phyloP scores from a whole-genome alignment of 1,140 invertebrate genomes.

The Coboldia fuscipes region DNA sequence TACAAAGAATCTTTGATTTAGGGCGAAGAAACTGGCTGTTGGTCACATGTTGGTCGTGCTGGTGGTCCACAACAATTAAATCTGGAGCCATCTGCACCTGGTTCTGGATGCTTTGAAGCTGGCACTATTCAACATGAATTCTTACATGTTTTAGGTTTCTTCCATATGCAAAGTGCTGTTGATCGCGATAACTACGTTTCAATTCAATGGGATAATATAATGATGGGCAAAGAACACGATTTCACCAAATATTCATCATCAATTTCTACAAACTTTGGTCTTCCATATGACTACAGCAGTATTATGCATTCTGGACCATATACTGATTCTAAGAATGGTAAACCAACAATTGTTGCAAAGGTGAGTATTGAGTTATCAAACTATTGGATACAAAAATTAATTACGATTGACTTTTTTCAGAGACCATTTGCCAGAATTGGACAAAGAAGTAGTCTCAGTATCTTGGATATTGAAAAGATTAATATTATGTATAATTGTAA shows the following conservation, averaged over 20 bases:
- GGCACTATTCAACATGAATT: slow-evolving; percentile 25
- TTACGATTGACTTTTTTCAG: too few relatives aligned
- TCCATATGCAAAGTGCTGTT: slow-evolving; percentile 29
- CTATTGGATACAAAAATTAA: background rate
- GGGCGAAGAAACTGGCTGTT: slow-evolving; percentile 25
- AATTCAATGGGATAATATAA: slow-evolving; percentile 30
- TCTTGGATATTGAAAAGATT: slow-evolving; percentile 26
- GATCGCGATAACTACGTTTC: slow-evolving; percentile 30
- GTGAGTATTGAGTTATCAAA: slow-evolving; percentile 9
- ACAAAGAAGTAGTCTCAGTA: slow-evolving; percentile 26
- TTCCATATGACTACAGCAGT: slow-evolving; percentile 32
- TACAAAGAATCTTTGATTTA: slow-evolving; percentile 6
- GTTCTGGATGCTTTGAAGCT: slow-evolving; percentile 4
- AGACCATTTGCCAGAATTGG: slow-evolving; percentile 24
- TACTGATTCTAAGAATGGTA: slow-evolving; percentile 30
- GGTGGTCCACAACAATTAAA: slow-evolving; percentile 27
- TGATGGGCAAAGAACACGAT: slow-evolving; percentile 19
- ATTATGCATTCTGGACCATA: slow-evolving; percentile 37
- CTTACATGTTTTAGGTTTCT: slow-evolving; percentile 28
- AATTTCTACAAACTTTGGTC: slow-evolving; percentile 21
- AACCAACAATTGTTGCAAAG: slow-evolving; percentile 26
- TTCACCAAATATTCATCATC: slow-evolving; percentile 25
- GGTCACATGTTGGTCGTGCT: slow-evolving; percentile 25
- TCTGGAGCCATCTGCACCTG: slow-evolving; percentile 10
- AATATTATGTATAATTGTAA: slow-evolving; percentile 28